A percentile compares a stretch with the other conserved stretches of the same genome.
phyloP scores from a whole-genome alignment of 2,113 vertebrate species.

The Baryphthengus martii region DNA sequence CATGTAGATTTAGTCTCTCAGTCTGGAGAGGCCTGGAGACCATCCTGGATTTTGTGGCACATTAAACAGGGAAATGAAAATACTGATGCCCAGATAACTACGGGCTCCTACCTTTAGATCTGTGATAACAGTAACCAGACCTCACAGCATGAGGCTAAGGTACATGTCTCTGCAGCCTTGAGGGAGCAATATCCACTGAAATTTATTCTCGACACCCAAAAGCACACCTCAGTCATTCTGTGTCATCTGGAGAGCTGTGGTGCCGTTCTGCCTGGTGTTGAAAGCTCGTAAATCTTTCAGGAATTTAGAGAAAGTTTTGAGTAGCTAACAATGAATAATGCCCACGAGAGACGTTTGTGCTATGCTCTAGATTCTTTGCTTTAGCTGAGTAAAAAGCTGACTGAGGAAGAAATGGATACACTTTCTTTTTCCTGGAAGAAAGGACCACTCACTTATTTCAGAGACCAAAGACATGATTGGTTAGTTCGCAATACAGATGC shows the following conservation, averaged over 20 bases:
- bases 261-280: not conserved
- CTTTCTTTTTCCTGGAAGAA: conserved; percentile 9
- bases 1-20: not conserved
- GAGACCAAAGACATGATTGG: not conserved
- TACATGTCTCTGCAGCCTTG: not conserved
- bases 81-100: not conserved
- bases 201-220: not conserved
- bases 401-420: not conserved
- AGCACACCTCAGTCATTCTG: not conserved
- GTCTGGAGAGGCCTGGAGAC: not conserved
- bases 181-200: not conserved
- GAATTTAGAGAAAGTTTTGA: not conserved
- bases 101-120: not conserved
- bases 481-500: not conserved
- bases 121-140: not conserved
- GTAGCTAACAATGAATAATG: not conserved
- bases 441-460: not conserved
- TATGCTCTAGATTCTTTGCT: not conserved
- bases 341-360: not conserved
- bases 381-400: not conserved
- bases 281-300: not conserved
- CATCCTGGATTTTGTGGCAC: not conserved
- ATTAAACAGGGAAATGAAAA: not conserved
- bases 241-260: not conserved
- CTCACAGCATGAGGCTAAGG: not conserved